These are phyloP conservation scores for Folsomia candida DNA, from an alignment of 2,888 invertebrate genomes.

Conservation along the genomic window DNA sequence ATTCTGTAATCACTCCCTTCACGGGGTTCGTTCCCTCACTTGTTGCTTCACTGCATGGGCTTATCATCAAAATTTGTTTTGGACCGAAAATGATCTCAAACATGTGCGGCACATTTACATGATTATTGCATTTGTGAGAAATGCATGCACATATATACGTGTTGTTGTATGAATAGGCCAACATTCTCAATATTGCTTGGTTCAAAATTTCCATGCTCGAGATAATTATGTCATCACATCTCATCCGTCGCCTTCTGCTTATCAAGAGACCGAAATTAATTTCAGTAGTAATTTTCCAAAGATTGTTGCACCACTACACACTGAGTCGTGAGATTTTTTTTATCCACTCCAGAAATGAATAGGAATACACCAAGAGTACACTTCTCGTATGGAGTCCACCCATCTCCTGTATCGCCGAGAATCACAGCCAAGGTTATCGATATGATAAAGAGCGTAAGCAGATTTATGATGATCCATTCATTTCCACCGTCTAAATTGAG, in stretches of 20 bases:
- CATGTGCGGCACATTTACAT: not conserved
- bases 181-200: not conserved
- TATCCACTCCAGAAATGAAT: not conserved
- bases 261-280: not conserved
- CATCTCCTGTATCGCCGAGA: no score
- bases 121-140: not conserved
- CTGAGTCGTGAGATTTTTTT: no score
- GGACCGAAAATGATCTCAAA: not conserved
- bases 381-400: no score
- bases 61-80: not conserved
- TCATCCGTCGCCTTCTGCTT: not conserved
- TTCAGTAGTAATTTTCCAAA: not conserved
- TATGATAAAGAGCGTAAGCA: not conserved
- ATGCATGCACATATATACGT: no score
- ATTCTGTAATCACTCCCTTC: not conserved
- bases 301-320: not conserved
- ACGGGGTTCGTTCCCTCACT: not conserved
- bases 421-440: not conserved
- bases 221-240: not conserved
- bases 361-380: no score
- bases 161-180: no score
- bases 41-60: not conserved
- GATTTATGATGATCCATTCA: conserved; percentile 3
- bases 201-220: not conserved
- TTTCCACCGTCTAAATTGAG: not conserved